Base-by-base conservation (phyloP, 1,140 invertebrate species). In the Musca vetustissima region DNA sequence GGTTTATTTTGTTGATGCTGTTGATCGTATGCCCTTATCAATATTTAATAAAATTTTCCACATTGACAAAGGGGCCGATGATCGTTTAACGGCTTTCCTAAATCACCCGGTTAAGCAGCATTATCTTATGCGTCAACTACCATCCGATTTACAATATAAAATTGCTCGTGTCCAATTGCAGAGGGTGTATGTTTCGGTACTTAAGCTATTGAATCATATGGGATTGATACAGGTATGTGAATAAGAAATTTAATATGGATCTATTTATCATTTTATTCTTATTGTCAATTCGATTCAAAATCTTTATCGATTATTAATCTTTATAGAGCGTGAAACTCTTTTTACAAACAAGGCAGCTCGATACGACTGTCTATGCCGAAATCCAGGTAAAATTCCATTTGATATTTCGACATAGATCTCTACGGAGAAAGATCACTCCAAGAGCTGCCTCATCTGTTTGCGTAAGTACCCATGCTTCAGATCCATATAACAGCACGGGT, bases 1-100 rank as follows among this genome's bases (percentile, higher is more conserved):
- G 92, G 85, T 87, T n/a, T 84, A 91, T 52, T 85, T 93, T 71
- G 87, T 87, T 69, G 93, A 95, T 76, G 78, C 92, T 9, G 76
- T 94, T 6, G 79, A 92, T 1, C 84, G 90, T 0, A 83, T 95
- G 70, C 93, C 93, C 0, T 73, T 95, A 0, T 89, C 87, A 0
- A 74, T 94, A 13, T 91, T 93, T 70, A 83, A 91, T 0, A 88
- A 90, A 71, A 74, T 93, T 1, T 86, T 89, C 57, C 88, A 88
- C 61, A 77, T 92, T 3, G 83, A 84, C 3, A 74, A 72, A 7
- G 89, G 86, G 66, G 72, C 83, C 19, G 84, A 89, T 28, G 84
- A 87, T 0, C 87, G 87, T n/a, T 71, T 94, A 1, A 83, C 86
- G 1, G 76, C 85, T 6, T 88, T 88, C 53, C 72, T 92, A 1